phyloP scores from a whole-genome alignment of 2,888 invertebrate genomes.

The Salticus scenicus region DNA sequence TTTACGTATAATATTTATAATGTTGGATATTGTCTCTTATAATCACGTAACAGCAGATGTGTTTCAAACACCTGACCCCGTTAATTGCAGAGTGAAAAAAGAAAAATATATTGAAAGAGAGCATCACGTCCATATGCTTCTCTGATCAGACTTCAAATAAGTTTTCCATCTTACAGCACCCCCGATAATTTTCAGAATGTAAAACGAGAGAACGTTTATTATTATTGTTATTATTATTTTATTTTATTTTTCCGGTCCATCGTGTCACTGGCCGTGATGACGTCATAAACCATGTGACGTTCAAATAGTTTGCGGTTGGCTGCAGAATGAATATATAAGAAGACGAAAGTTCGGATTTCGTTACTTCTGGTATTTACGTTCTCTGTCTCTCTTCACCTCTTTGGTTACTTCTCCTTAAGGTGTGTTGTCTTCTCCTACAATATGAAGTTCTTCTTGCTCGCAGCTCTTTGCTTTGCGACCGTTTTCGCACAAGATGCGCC shows the following conservation, averaged over 20 bases:
- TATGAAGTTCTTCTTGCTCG: background rate
- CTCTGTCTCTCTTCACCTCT: no score
- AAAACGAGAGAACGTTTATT: background rate
- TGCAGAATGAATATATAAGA: constrained; percentile 53
- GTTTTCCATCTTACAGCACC: background rate
- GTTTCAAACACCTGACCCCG: background rate
- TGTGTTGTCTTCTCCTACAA: background rate
- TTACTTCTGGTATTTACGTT: constrained; percentile 27
- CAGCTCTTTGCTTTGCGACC: background rate
- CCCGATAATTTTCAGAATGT: background rate
- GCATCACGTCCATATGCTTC: background rate
- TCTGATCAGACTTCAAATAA: background rate
- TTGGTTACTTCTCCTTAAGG: constrained; percentile 26
- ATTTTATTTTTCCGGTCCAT: constrained; percentile 66
- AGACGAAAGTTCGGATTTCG: constrained; percentile 26
- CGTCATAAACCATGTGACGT: constrained; percentile 40
- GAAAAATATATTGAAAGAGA: background rate
- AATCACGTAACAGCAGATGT: background rate
- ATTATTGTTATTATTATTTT: no score
- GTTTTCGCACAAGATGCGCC: background rate
- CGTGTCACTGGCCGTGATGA: constrained; percentile 66
- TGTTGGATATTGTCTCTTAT: no score
- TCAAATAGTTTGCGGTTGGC: constrained; percentile 32
- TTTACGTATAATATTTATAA: no score
- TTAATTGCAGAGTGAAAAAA: background rate